phyloP scores from a whole-genome alignment of 2,888 invertebrate species.

The Elegia similella region DNA sequence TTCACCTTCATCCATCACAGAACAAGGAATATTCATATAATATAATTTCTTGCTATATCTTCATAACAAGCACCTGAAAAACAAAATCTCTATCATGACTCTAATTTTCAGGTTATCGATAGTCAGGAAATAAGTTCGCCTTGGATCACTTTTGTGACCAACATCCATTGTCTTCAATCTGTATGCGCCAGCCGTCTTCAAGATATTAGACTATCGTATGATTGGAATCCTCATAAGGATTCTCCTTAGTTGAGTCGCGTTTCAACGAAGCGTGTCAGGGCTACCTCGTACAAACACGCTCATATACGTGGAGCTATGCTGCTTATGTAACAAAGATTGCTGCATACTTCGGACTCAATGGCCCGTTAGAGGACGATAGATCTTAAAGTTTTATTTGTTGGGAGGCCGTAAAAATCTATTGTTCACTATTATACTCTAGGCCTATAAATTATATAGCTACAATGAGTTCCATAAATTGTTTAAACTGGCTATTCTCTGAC shows the following conservation, averaged over 20 bases:
- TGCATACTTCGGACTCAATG: conserved; percentile 34
- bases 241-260: conserved; percentile 58
- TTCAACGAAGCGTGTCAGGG: conserved; percentile 72
- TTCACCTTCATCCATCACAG: no score
- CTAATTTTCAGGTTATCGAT: no score
- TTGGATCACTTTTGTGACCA: no score
- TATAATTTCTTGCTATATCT: no score
- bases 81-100: no score
- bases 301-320: conserved; percentile 64
- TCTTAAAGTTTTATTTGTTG: conserved; percentile 6
- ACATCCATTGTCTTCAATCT: conserved; percentile 32
- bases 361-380: conserved; percentile 15
- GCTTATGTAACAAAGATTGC: conserved; percentile 51
- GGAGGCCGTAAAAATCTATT: conserved; percentile 5
- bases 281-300: conserved; percentile 56
- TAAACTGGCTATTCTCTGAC: no score
- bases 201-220: conserved; percentile 44
- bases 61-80: no score
- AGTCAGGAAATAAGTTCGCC: no score
- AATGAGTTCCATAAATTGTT: no score
- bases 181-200: conserved; percentile 33
- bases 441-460: no score
- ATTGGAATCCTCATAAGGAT: conserved; percentile 53
- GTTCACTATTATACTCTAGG: background rate
- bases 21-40: no score